Base-by-base conservation (phyloP, 2,113 vertebrate genomes). In the Lampris incognitus region DNA sequence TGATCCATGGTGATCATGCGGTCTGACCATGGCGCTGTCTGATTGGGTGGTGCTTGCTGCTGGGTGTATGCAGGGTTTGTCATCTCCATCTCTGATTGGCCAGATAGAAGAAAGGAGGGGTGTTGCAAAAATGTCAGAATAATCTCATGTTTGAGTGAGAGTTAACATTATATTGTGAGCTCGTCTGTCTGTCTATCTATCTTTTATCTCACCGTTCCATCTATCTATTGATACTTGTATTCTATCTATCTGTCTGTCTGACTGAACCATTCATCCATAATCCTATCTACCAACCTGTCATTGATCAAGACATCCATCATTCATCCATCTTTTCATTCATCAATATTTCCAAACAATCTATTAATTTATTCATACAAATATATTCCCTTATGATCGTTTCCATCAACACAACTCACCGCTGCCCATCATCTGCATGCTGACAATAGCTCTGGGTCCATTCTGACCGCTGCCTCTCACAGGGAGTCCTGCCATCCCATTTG, bases 21-120 rank as follows among this genome's bases (percentile, higher is more conserved):
- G 74, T 99, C 96, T 1, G 97, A 95, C 98, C 98, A 99, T 0
- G 97, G 96, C 3, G 96, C 97, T 0, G 96, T 99, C 92, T 98
- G 98, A 88, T 98, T 99, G 73, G 98, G 96, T 66, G 97, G 97
- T 0, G 94, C 95, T 78, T 98, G 97, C 49, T 96, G 97, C 69
- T 97, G 96, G 88, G 93, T 93, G 59, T 98, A 99, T 65, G 94
- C 92, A 49, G 95, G 92, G 58, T 92, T 95, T n/a, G 91, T 89
- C 86, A 98, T 96, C 67, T 98, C 97, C 91, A 99, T 85, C 81
- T 98, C 97, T 6, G 95, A 90, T 46, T 94, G 91, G 64, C 94
- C 96, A 96, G 54, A 66, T 13, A 41, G n/a, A 5, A 2, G 6
- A 8, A 38, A 13, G 6, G 37, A 51, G 7, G 68, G 66, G 2